Base-by-base conservation (phyloP, 2,888 invertebrate species). In the Megamerina dolium region DNA sequence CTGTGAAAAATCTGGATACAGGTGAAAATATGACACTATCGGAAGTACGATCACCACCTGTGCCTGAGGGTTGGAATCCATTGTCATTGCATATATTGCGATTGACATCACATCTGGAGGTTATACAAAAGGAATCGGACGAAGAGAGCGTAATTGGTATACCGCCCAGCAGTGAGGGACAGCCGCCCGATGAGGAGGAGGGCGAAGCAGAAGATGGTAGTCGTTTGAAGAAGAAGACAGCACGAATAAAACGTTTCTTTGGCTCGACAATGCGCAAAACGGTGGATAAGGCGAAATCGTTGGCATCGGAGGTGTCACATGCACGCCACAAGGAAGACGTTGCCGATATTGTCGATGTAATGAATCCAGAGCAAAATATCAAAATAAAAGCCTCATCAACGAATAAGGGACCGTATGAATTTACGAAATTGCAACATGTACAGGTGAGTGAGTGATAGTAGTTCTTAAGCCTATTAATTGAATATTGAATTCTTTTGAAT, bases 361-460 rank as follows among this genome's bases (percentile, higher is more conserved):
- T 86, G 42, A 77, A 84, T 66, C 80, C 81, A 0, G 88, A 88
- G 52, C 83, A 82, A 54, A 83, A 82, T 62, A 87, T 87, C 54
- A 88, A 94, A 74, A 78, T 95, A 41, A 93, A 96, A 72, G 94
- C 95, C 0, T 89, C 93, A 2, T 91, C 90, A 62, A 91, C 91
- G 45, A 94, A 96, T 69, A 96, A 96, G 66, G 96, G 96, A 0
- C 96, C 95, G 0, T 93, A 91, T 64, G 96, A 99, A 72, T 97
- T 97, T 71, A 89, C 92, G 37, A 83, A 86, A 52, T 77, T 96
- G 18, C 83, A 91, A 63, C 87, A 93, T 56, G 88, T 96, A 1
- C 89, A 89, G 74, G 93, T 77, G 41, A 50, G 48, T 37, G 5
- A 40, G 14, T n/a, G n/a, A n/a, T n/a, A n/a, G 29, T 14, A 42